These are phyloP conservation scores for Aphaenogaster rudis DNA, from an alignment of 1,140 invertebrate species.

Conservation along the genomic window DNA sequence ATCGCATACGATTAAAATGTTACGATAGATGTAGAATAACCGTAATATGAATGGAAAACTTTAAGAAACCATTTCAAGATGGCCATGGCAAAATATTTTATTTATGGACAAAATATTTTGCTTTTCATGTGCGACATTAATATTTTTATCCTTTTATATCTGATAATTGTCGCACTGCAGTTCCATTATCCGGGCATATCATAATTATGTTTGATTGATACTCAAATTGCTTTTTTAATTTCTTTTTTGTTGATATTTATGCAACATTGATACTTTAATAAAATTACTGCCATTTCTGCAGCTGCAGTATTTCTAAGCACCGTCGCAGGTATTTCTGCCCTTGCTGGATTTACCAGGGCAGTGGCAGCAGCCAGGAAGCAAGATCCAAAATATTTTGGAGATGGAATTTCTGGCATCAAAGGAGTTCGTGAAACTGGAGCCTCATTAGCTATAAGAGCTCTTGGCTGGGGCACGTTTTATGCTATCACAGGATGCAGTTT, in stretches of 20 bases:
- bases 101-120: neutral
- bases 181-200: too few species aligned
- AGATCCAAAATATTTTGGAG: slow-evolving; percentile 93
- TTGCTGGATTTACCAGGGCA: slow-evolving; percentile 94
- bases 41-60: neutral
- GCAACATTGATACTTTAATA: slow-evolving; percentile 3
- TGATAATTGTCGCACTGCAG: neutral
- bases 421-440: slow-evolving; percentile 92
- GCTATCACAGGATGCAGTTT: slow-evolving; percentile 93
- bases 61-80: neutral
- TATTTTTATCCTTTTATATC: neutral
- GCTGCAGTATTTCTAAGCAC: slow-evolving; percentile 91
- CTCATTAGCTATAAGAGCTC: slow-evolving; percentile 92
- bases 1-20: too few species aligned
- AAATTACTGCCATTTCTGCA: slow-evolving; percentile 38
- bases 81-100: neutral
- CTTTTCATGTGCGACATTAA: neutral
- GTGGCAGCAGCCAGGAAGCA: slow-evolving; percentile 92
- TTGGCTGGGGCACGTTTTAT: slow-evolving; percentile 95
- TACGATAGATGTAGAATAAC: too few species aligned
- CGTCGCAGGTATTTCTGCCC: slow-evolving; percentile 92
- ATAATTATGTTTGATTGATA: slow-evolving; percentile 6
- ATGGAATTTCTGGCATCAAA: slow-evolving; percentile 90
- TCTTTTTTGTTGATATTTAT: neutral
- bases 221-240: neutral